Evolutionary conservation across 2,888 invertebrate species (phyloP), one percentile per base, ranked within the genome.

Genomic region (Rhingia campestris): DNA sequence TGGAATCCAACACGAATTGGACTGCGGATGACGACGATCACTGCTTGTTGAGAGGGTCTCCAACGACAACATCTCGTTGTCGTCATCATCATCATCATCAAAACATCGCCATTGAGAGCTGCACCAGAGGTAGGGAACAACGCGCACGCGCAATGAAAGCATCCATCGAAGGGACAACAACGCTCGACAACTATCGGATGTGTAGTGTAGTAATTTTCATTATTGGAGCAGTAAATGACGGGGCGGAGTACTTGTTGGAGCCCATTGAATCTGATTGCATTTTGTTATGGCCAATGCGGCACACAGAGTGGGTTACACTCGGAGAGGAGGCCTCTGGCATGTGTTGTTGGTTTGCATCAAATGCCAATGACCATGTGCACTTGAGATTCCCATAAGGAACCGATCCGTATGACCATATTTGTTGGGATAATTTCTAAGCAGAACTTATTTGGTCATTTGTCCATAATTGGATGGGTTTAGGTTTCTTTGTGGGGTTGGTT

Each of bases 141-240:
- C 5, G 59, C 9, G 22, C 22, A 22, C 22, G 22, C 9, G 39
- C 39, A 69, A 56, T 47, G 47, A 67, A 56, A 37, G 47, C 41
- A 45, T 58, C 47, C 45, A 75, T 56, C 49, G 56, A 59, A 75
- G 73, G 73, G 79, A 79, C 73, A 73, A 66, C 72, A 33, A 22
- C 22, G 56, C 54, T 64, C 59, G 66, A 66, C 64, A 58, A 75
- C 61, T 49, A 72, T 72, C 64, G 66, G 72, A 66, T 79, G 66
- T 79, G 32, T 53, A 49, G 35, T 72, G 73, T 67, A 73, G 79
- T 73, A 73, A 73, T 67, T 80, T 73, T 80, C 66, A 80, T 80
- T 73, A 80, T 73, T 73, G 73, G 66, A 73, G 66, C 74, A 73
- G 66, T 67, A 73, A 80, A 67, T 73, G 73, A 80, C 73, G 73